phyloP scores from a whole-genome alignment of 2,113 vertebrate species.

The Okapia johnstoni region DNA sequence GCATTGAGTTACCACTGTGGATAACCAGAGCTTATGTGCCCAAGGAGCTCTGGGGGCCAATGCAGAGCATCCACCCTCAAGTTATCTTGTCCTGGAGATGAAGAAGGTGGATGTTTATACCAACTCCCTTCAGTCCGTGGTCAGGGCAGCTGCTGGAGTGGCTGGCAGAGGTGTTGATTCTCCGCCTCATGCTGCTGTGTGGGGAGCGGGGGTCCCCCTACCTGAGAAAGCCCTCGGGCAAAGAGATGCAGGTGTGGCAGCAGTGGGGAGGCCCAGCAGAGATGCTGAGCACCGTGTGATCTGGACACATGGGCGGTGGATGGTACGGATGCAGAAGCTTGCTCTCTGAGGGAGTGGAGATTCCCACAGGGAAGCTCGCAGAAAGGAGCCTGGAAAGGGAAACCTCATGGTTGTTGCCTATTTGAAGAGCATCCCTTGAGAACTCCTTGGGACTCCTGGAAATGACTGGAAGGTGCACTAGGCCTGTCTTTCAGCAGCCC shows the following conservation, averaged over 20 bases:
- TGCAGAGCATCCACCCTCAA: background rate
- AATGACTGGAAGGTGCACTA: background rate
- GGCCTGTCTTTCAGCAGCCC: background rate
- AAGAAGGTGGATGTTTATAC: background rate
- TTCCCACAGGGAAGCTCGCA: background rate
- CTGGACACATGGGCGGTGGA: background rate
- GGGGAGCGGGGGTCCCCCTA: background rate
- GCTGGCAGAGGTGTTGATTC: background rate
- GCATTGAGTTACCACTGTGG: background rate
- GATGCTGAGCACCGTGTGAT: background rate
- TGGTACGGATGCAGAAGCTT: background rate
- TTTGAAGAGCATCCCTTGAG: background rate
- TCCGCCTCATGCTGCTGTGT: background rate
- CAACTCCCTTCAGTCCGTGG: background rate
- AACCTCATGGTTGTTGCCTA: background rate
- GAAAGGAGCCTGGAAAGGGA: background rate
- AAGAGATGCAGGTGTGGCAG: background rate
- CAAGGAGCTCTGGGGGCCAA: background rate
- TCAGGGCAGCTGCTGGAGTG: background rate
- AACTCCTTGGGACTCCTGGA: background rate
- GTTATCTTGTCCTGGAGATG: background rate
- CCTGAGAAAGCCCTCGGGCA: background rate
- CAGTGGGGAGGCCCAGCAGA: background rate
- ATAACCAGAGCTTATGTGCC: background rate
- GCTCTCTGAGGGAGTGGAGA: background rate